Base-by-base conservation (phyloP, 2,888 invertebrate species). In the Oasisia sp. region DNA sequence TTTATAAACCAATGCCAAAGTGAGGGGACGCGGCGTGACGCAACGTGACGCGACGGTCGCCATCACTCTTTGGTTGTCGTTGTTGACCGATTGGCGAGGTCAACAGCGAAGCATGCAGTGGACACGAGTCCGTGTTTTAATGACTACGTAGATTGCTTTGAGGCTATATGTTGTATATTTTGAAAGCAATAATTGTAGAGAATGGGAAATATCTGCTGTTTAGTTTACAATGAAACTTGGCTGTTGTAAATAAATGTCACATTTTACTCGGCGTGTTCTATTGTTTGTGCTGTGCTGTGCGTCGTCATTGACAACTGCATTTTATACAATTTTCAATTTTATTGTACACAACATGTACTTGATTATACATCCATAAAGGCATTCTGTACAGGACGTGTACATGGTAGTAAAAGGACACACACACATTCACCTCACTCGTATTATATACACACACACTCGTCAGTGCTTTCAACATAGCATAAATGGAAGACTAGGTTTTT, bases 201-300 rank as follows among this genome's bases (percentile, higher is more conserved):
- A 92, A 92, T 92, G 92, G 92, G 91, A 92, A 91, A 92, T 92
- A 92, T 92, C 92, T 92, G 92, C 92, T 92, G 92, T 92, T 92
- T 91, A 91, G 91, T 91, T 74, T 27, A 91, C 91, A 92, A 92
- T 92, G 91, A 92, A 92, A 92, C 89, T 91, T 92, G 91, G 92
- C 91, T 92, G 92, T 92, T 92, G 91, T 92, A 92, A 89, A 92
- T 89, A 91, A 91, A 89, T 74, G 74, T 74, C 19, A 74, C 74
- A 74, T 74, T 74, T 74, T 74, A 74, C 27, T n/a, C 19, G 74
- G 74, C 74, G 14, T 74, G 74, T 74, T n/a, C 19, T 74, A 5
- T 74, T 74, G 74, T 74, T 27, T 74, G 7, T 74, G 74, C 74
- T 74, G 7, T 74, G 74, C n/a, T 27, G n/a, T 74, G n/a, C 74